Evolutionary conservation across 2,797 vertebrate species (phyloP).

Genomic region (Mormyrus proboscirostris): DNA sequence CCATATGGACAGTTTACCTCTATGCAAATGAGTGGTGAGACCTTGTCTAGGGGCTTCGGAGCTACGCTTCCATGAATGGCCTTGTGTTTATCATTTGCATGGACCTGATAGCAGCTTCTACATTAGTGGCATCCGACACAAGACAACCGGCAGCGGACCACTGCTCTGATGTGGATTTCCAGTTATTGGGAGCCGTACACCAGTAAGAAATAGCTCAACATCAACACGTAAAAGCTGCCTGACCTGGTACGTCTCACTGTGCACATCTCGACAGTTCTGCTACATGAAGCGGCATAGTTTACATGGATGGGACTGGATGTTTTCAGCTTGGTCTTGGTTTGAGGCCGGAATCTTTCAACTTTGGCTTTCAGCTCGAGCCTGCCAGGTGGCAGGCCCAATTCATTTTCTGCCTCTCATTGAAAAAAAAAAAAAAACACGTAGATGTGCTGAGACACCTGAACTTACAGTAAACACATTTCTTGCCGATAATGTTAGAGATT

Average conservation of each 20-base stretch:
- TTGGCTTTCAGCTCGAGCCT: background rate
- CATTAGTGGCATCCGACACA: background rate
- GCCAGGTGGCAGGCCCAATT: background rate
- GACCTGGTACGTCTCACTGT: background rate
- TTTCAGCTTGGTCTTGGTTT: background rate
- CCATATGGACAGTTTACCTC: background rate
- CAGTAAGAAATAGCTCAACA: background rate
- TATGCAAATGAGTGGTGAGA: background rate
- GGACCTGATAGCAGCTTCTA: background rate
- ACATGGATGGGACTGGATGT: background rate
- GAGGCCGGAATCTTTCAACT: background rate
- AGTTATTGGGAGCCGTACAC: background rate
- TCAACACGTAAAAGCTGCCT: background rate
- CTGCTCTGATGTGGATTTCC: background rate
- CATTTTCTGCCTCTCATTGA: background rate
- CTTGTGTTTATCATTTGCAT: background rate
- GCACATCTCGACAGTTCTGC: background rate
- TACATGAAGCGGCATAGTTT: background rate
- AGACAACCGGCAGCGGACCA: background rate
- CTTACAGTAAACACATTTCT: background rate
- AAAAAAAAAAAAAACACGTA: background rate
- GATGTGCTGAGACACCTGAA: slow-evolving; percentile 6
- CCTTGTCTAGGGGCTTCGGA: background rate
- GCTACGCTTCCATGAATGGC: background rate
- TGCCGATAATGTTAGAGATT: background rate